Conservation (phyloP, 2,113 vertebrate genomes). For the Apodemus sylvaticus region DNA sequence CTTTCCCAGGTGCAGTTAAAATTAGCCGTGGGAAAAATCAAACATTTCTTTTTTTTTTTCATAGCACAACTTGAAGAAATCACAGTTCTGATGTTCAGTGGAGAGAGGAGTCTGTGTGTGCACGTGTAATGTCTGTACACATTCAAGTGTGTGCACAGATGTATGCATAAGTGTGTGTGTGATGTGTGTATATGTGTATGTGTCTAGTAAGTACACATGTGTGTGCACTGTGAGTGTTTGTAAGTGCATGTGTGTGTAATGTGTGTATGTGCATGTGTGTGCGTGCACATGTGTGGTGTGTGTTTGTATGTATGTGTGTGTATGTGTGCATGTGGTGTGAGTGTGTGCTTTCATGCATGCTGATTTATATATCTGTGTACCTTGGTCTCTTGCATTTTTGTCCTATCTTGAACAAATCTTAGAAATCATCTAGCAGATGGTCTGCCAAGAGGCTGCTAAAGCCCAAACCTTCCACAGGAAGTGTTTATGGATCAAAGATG, state of each 20-base stretch:
- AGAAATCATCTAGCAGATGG: slow-evolving; percentile 22
- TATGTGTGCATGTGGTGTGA: fast-evolving
- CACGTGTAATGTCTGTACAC: background rate
- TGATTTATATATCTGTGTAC: background rate
- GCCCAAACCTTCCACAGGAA: background rate
- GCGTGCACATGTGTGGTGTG: background rate
- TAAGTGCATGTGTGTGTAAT: background rate
- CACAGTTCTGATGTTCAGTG: background rate
- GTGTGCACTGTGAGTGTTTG: background rate
- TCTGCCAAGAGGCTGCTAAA: slow-evolving; percentile 25
- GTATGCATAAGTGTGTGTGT: background rate
- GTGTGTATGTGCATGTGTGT: background rate
- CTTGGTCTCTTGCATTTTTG: slow-evolving; percentile 38
- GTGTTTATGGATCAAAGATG: background rate
- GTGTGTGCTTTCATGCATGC: background rate
- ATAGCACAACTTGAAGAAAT: slow-evolving; percentile 15
- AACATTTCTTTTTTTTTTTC: background rate
- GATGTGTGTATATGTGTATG: background rate
- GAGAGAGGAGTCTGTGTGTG: background rate
- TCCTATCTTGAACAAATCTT: background rate
- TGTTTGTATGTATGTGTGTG: background rate
- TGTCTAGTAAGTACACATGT: background rate
- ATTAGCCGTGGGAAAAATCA: background rate
- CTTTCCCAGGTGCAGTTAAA: background rate
- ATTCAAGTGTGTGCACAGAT: background rate